Evolutionary conservation across 2,888 invertebrate species (phyloP).

Genomic region (Scaptomyza parva): DNA sequence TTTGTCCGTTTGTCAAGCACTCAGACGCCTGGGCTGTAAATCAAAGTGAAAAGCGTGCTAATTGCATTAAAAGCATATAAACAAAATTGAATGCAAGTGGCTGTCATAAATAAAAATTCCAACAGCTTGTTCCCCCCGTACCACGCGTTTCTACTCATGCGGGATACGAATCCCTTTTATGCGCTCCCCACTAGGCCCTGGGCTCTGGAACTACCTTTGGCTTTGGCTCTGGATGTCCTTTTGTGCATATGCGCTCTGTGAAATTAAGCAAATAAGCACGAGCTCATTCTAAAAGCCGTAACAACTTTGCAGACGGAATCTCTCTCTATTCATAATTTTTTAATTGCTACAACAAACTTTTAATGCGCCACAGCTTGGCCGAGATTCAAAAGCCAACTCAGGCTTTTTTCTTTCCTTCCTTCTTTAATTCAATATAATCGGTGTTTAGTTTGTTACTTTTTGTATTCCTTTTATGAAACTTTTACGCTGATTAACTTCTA

Average conservation of each 20-base stretch:
- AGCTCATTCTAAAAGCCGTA: slow-evolving; percentile 26
- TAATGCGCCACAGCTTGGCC: slow-evolving; percentile 30
- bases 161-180: not conserved
- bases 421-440: slow-evolving; percentile 7
- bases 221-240: slow-evolving; percentile 50
- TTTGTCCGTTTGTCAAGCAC: slow-evolving; percentile 45
- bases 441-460: slow-evolving; percentile 10
- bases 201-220: slow-evolving; percentile 28
- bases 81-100: slow-evolving; percentile 80
- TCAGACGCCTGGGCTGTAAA: slow-evolving; percentile 69
- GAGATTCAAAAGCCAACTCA: slow-evolving; percentile 2
- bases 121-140: slow-evolving; percentile 2
- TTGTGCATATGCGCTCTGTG: slow-evolving; percentile 72
- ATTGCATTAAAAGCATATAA: slow-evolving; percentile 81
- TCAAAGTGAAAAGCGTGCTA: slow-evolving; percentile 81
- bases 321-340: slow-evolving; percentile 55
- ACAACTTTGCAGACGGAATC: slow-evolving; percentile 46
- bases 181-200: slow-evolving; percentile 1
- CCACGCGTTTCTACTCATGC: too few species aligned
- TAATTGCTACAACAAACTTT: slow-evolving; percentile 60
- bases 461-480: not conserved
- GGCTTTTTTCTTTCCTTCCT: not conserved
- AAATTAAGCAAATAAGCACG: slow-evolving; percentile 78
- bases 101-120: slow-evolving; percentile 66
- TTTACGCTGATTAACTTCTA: not conserved